phyloP scores from a whole-genome alignment of 1,140 invertebrate genomes.

The Drosophila ercepeae region DNA sequence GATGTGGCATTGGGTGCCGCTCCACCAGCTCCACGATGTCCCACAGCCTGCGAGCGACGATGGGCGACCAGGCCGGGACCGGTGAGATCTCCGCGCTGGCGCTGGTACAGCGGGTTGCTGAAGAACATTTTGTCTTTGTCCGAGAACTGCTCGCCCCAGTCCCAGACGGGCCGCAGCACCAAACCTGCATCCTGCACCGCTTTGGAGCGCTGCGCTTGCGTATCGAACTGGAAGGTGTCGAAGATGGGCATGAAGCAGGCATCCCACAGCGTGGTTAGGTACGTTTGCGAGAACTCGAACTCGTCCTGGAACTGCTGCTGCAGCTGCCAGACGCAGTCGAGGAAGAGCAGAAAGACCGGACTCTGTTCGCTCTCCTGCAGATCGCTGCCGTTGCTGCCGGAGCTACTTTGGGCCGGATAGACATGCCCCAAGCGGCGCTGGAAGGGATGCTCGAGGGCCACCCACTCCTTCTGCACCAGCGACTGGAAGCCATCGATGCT shows the following conservation, averaged over 20 bases:
- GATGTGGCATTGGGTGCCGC: slow-evolving; percentile 1
- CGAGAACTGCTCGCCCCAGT: slow-evolving; percentile 92
- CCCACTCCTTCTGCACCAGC: slow-evolving; percentile 97
- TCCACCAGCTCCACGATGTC: background rate
- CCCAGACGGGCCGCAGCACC: slow-evolving; percentile 90
- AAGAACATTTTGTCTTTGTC: slow-evolving; percentile 91
- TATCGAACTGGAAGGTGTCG: slow-evolving; percentile 96
- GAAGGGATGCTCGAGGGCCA: slow-evolving; percentile 96
- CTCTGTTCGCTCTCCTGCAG: slow-evolving; percentile 85
- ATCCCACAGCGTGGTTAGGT: slow-evolving; percentile 96
- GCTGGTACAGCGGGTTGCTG: slow-evolving; percentile 90
- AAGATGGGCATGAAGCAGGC: slow-evolving; percentile 93
- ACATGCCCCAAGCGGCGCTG: slow-evolving; percentile 87
- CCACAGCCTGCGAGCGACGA: slow-evolving; percentile 60
- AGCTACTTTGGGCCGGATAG: slow-evolving; percentile 35
- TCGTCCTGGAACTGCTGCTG: slow-evolving; percentile 92
- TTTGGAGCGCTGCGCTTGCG: slow-evolving; percentile 87
- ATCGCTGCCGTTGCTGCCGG: slow-evolving; percentile 36
- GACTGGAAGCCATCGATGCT: slow-evolving; percentile 95
- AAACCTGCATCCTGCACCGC: slow-evolving; percentile 83
- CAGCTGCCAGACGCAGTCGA: slow-evolving; percentile 97
- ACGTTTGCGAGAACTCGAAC: slow-evolving; percentile 97
- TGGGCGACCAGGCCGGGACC: slow-evolving; percentile 40
- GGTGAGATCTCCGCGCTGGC: slow-evolving; percentile 60
- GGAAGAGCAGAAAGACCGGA: slow-evolving; percentile 94